These are phyloP conservation scores for Fopius arisanus DNA, from an alignment of 1,140 invertebrate genomes.

Conservation along the genomic window DNA sequence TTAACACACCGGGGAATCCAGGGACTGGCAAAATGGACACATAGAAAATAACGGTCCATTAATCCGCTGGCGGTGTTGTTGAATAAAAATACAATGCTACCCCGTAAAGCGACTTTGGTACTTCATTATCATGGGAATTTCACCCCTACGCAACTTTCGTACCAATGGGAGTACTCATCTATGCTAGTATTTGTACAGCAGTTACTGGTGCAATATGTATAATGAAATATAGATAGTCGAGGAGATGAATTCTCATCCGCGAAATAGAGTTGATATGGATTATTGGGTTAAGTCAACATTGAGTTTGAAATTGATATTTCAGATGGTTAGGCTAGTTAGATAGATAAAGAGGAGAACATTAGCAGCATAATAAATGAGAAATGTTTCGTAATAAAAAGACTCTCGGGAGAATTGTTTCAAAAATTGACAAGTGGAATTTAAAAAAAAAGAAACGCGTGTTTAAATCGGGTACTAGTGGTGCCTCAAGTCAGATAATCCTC, in stretches of 20 bases:
- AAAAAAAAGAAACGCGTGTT: too few species aligned
- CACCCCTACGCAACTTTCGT: background rate
- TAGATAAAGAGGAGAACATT: too few species aligned
- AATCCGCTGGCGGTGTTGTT: slow-evolving; percentile 5
- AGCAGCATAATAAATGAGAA: too few species aligned
- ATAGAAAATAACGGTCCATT: slow-evolving; percentile 18
- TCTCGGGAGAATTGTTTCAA: too few species aligned
- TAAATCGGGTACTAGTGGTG: too few species aligned
- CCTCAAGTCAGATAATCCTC: background rate
- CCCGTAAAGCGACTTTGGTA: slow-evolving; percentile 2
- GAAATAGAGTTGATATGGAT: background rate
- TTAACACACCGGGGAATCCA: background rate
- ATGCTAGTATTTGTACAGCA: background rate
- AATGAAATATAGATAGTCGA: background rate
- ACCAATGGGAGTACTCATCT: slow-evolving; percentile 6
- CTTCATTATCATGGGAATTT: slow-evolving; percentile 13
- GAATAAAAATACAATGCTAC: slow-evolving; percentile 26
- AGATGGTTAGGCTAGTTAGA: too few species aligned
- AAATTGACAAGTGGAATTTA: too few species aligned
- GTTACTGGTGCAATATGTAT: background rate
- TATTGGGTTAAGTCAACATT: background rate
- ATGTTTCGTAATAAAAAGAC: too few species aligned
- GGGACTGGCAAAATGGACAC: background rate
- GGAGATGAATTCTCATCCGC: background rate
- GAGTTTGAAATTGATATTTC: background rate